These are phyloP conservation scores for Heliconius hermathena DNA, from an alignment of 1,140 invertebrate genomes.

Conservation along the genomic window DNA sequence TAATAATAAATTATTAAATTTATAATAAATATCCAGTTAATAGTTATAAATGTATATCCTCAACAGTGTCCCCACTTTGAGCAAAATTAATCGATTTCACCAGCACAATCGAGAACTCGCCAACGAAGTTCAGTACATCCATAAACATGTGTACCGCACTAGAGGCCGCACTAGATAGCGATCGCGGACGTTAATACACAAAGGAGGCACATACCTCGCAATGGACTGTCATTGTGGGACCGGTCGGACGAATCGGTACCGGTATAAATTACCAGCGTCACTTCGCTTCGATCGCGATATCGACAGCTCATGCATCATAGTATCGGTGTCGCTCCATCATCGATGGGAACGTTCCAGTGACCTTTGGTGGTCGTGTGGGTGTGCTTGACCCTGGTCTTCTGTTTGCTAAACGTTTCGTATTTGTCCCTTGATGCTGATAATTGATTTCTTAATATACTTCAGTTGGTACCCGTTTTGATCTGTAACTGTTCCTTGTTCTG, in stretches of 20 bases:
- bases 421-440: background rate
- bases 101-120: slow-evolving; percentile 12
- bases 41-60: background rate
- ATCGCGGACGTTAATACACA: slow-evolving; percentile 40
- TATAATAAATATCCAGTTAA: background rate
- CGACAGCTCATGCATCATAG: slow-evolving; percentile 63
- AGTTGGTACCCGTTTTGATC: background rate
- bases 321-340: slow-evolving; percentile 61
- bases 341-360: slow-evolving; percentile 30
- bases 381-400: slow-evolving; percentile 21
- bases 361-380: slow-evolving; percentile 20
- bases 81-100: slow-evolving; percentile 7
- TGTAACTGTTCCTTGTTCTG: background rate
- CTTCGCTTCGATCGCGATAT: slow-evolving; percentile 44
- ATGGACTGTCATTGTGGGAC: slow-evolving; percentile 40
- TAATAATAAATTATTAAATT: background rate
- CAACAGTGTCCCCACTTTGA: background rate
- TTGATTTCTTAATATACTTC: background rate
- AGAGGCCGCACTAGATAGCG: slow-evolving; percentile 33
- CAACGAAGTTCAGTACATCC: slow-evolving; percentile 20
- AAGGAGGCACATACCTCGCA: slow-evolving; percentile 37
- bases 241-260: slow-evolving; percentile 37
- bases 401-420: slow-evolving; percentile 17
- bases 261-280: slow-evolving; percentile 41
- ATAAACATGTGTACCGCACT: slow-evolving; percentile 29